Base-by-base conservation (phyloP, 2,888 invertebrate genomes). In the Stictocephala bisonia region DNA sequence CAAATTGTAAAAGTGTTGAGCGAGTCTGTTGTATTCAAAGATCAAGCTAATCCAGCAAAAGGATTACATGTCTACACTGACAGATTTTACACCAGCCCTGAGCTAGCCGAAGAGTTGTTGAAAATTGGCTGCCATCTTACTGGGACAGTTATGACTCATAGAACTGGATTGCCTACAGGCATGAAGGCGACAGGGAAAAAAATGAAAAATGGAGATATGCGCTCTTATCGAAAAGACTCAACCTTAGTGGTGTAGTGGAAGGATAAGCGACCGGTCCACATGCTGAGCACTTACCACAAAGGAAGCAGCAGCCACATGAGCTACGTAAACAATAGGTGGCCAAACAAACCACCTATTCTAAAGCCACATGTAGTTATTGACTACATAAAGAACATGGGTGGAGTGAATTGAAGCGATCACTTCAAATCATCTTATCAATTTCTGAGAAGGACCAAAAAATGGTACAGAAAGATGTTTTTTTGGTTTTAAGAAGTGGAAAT, bases 361-460 rank as follows among this genome's bases (percentile, higher is more conserved):
- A 64, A 64, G 22, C 64, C 40, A 20, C 18, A 64, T 41, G 64
- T 64, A 7, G 64, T 64, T 3, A 13, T 40, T 1, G 41, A 64
- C 41, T 41, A 64, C 24, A 64, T 29, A 7, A 24, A 58, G 18
- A 3, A 27, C 29, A 24, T 58, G 58, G 58, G 58, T 3, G 58
- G 27, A 15, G 58, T 58, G n/a, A 29, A 58, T 27, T 9, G 58
- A 27, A 58, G 58, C 27, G 58, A 58, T 29, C 58, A 58, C 58
- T 58, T 58, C 15, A n/a, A 27, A 4, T 24, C 58, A 3, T 58
- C 58, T 15, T 58, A 58, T 15, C 58, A 27, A 27, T 58, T 58
- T 27, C 24, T 58, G 58, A 24, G 58, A 27, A 31, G 31, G 18
- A 27, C 58, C 6, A 58, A 58, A 18, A 58, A 58, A n/a, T 24